Evolutionary conservation across 2,888 invertebrate species (phyloP), one percentile per base, ranked within the genome.

Genomic region (Lepas anatifera): DNA sequence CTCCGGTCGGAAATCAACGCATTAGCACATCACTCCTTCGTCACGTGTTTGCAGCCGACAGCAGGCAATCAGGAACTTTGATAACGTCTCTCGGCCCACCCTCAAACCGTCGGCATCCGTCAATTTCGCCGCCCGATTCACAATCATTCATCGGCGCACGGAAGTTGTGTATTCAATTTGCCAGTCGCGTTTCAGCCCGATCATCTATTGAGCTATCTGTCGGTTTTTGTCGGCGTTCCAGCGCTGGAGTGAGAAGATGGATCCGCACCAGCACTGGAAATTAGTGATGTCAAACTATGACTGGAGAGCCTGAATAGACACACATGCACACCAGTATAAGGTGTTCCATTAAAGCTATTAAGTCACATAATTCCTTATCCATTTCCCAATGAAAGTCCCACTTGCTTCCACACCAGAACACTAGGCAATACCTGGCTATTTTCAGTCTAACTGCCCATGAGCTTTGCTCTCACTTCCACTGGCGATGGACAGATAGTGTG

Each of bases 91-190:
- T n/a, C 32, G 35, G 58, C 58, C 58, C 58, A 58, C 58, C 58
- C 58, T 35, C 32, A 18, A 35, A 18, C 58, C 32, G 8, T 35
- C 58, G 22, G 22, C 22, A 35, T 35, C 58, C 58, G 22, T 58
- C 58, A 22, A 10, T 22, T 35, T 22, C 3, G 11, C 58, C 32
- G 41, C 41, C n/a, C n/a, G n/a, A 41, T 13, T 16, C 41, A 41
- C 41, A 41, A 16, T 4, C 41, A 41, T 41, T 16, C 41, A 41
- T 41, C 41, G 11, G 10, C 13, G 58, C 35, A 35, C 58, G 58
- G 58, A 58, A 58, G 58, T 58, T 35, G 58, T 41, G 35, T 35
- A 35, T 58, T 58, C 58, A 58, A 58, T 58, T 58, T 58, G 58
- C 58, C 58, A 35, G 32, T n/a, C n/a, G n/a, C n/a, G n/a, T n/a